Percentiles rank a stretch among this genome's conserved stretches.
These are phyloP conservation scores for Pandemis heparana DNA, from an alignment of 2,888 invertebrate genomes.

Conservation along the genomic window DNA sequence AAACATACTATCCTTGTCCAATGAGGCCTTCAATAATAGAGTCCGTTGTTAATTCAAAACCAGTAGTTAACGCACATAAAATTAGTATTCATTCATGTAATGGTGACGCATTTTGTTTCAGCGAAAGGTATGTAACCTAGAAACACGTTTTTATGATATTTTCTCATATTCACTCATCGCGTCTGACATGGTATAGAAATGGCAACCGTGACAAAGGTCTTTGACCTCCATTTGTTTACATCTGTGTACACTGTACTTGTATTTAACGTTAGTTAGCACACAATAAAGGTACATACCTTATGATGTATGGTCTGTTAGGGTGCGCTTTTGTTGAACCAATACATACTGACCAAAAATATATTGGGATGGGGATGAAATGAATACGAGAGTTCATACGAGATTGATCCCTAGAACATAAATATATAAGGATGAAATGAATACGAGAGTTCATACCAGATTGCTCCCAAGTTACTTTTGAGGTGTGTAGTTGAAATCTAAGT, in stretches of 20 bases:
- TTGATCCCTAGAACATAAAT: too few species aligned
- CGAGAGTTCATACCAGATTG: too few species aligned
- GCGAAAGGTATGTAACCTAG: conserved; percentile 25
- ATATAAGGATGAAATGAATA: too few species aligned
- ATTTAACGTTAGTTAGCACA: conserved; percentile 25
- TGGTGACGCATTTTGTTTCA: conserved; percentile 27
- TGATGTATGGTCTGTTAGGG: not conserved
- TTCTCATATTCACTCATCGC: conserved; percentile 33
- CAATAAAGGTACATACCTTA: not conserved
- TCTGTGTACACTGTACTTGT: not conserved
- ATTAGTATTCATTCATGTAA: conserved; percentile 32
- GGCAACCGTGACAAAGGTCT: conserved; percentile 34
- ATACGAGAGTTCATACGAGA: too few species aligned
- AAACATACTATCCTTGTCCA: not conserved
- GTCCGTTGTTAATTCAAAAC: conserved; percentile 1
- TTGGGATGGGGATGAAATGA: too few species aligned
- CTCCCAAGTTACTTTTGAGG: too few species aligned
- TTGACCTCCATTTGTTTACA: conserved; percentile 23
- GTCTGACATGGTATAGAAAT: conserved; percentile 5
- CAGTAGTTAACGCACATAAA: conserved; percentile 10
- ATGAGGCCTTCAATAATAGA: not conserved
- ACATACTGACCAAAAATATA: too few species aligned
- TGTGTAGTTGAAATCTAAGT: too few species aligned
- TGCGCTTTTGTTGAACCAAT: too few species aligned
- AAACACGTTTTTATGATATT: conserved; percentile 34